phyloP scores from a whole-genome alignment of 92 coral and sea anemone species.

The Zoanthus sansibaricus region DNA sequence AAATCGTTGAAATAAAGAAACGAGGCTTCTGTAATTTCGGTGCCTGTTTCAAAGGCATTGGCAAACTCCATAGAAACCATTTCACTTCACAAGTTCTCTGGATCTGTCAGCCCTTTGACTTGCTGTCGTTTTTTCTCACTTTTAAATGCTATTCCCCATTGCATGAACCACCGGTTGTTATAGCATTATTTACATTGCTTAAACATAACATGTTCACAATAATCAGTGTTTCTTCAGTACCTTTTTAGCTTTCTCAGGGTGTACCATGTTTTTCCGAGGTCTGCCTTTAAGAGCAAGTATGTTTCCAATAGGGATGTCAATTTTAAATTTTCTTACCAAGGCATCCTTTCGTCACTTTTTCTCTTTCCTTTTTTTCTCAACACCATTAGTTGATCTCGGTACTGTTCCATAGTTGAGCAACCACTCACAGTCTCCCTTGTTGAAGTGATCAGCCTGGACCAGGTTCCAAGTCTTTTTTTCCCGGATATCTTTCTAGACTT shows the following conservation, averaged over 20 bases:
- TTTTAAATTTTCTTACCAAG: constrained; percentile 29
- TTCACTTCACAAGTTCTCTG: constrained; percentile 7
- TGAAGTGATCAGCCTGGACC: background rate
- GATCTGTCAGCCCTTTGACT: constrained; percentile 8
- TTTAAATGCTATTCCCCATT: constrained; percentile 14
- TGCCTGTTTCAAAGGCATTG: background rate
- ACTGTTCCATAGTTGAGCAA: constrained; percentile 9
- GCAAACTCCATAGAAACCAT: constrained; percentile 14
- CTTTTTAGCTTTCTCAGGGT: too few relatives aligned
- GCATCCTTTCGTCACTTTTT: constrained; percentile 36
- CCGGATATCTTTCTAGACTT: too few relatives aligned
- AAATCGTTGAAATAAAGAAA: background rate
- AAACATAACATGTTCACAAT: too few relatives aligned
- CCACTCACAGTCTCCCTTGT: background rate
- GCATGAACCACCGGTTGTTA: constrained; percentile 6
- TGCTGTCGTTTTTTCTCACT: constrained; percentile 4
- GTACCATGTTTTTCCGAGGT: background rate
- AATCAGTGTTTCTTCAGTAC: too few relatives aligned
- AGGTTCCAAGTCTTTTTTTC: background rate
- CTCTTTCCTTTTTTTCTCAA: constrained; percentile 32
- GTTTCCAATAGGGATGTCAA: too few relatives aligned
- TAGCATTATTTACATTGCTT: background rate
- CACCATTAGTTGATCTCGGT: background rate
- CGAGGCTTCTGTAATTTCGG: constrained; percentile 15
- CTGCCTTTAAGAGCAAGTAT: background rate